Conservation (phyloP, 2,113 vertebrate genomes). For the Rhegmatorhina hoffmannsi region DNA sequence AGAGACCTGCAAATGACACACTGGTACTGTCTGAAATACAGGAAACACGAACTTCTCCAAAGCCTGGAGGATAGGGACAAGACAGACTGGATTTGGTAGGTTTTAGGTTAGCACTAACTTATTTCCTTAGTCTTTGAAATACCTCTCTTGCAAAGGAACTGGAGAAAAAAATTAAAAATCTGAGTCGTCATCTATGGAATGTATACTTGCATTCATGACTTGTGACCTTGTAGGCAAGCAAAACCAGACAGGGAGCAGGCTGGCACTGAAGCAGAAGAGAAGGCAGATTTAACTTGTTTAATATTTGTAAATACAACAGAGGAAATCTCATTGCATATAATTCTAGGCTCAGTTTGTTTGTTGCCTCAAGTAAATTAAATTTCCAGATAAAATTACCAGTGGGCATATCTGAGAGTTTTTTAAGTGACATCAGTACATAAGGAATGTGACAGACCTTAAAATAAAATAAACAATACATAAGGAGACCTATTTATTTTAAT, state of each 20-base stretch:
- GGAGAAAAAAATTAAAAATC: background rate
- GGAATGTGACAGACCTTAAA: conserved; percentile 1
- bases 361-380: conserved; percentile 26
- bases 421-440: background rate
- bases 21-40: background rate
- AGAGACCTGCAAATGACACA: background rate
- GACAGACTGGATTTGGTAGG: background rate
- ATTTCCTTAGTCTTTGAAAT: background rate
- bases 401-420: background rate
- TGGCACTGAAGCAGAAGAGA: background rate
- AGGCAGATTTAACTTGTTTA: background rate
- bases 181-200: background rate
- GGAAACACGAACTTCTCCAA: background rate
- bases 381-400: conserved; percentile 32
- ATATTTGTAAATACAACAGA: conserved; percentile 6
- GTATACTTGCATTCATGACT: background rate
- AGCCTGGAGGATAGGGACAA: background rate
- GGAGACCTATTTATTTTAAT: conserved; percentile 28
- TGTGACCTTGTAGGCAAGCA: background rate
- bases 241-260: background rate
- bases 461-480: conserved; percentile 7
- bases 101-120: background rate
- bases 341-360: background rate
- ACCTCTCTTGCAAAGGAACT: background rate
- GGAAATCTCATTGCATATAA: conserved; percentile 1